Conservation (phyloP, 2,888 invertebrate species). For the Sarcophaga caerulescens region DNA sequence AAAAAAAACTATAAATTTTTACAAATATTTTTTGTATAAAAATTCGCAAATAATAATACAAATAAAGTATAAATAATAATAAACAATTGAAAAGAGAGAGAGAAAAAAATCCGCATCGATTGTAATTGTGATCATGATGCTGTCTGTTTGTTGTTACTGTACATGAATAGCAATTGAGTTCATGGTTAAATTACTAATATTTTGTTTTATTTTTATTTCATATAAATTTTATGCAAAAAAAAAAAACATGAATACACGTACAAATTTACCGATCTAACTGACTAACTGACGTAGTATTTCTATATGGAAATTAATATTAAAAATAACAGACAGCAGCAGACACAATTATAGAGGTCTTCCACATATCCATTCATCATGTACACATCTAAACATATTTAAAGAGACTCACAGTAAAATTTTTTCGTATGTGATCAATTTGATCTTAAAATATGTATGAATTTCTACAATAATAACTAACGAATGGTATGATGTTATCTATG, state of each 20-base stretch:
- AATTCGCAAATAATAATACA: not conserved
- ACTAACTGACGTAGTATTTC: not conserved
- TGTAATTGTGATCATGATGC: conserved; percentile 58
- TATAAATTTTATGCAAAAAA: conserved; percentile 31
- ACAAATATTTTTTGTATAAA: not conserved
- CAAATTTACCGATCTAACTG: conserved; percentile 19
- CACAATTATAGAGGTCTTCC: conserved; percentile 15
- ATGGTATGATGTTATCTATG: conserved; percentile 30
- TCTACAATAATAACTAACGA: not conserved
- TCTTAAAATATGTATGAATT: conserved; percentile 8
- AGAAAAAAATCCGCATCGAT: conserved; percentile 29
- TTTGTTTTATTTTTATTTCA: conserved; percentile 25
- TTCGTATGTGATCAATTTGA: conserved; percentile 17
- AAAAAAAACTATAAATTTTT: not conserved
- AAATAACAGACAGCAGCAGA: not conserved
- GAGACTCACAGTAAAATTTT: not conserved
- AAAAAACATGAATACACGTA: not conserved
- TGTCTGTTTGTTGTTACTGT: conserved; percentile 3
- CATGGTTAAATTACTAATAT: conserved; percentile 68
- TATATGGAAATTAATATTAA: conserved; percentile 27
- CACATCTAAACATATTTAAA: not conserved
- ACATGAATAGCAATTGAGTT: conserved; percentile 69
- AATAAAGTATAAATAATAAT: not conserved
- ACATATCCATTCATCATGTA: not conserved
- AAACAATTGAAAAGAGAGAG: conserved; percentile 37